Base-by-base conservation (phyloP, 1,140 invertebrate genomes). In the Pentalonia nigronervosa region DNA sequence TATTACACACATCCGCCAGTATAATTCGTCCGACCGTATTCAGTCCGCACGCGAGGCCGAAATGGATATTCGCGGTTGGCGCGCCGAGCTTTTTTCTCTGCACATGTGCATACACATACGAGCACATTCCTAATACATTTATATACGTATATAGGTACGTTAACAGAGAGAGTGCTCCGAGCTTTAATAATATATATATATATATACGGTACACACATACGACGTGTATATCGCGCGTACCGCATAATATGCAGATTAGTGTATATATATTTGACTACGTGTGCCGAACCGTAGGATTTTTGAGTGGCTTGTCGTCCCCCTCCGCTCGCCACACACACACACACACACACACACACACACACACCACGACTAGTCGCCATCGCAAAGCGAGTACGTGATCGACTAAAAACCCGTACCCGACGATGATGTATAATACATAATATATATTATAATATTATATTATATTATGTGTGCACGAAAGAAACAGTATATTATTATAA, bases 261-360 rank as follows among this genome's bases (percentile, higher is more conserved):
- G 20, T 50, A n/a, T 67, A n/a, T 34, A 76, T 34, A 91, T 83
- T 83, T 21, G 53, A 91, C 41, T 91, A 23, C n/a, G 67, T 36
- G 45, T 83, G 67, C 83, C 90, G n/a, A 91, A 81, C 90, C 9
- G 90, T 47, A 81, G 67, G 60, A 83, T 91, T 91, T 67, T 81
- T 34, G 45, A 91, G 67, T 91, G 60, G 90, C 41, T 76, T 48
- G 34, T 25, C 20, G 56, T 1, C 25, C 4, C 36, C 25, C 14
- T 0, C 14, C 25, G 0, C 48, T 14, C 50, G 14, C 90, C 7
- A 88, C 20, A 50, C 30, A n/a, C n/a, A n/a, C n/a, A n/a, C n/a
- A n/a, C n/a, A n/a, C n/a, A n/a, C n/a, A n/a, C n/a, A n/a, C n/a
- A n/a, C n/a, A n/a, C n/a, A n/a, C n/a, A n/a, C 0, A 0, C 2